Conservation (phyloP, 2,797 vertebrate genomes). For the Vultur gryphus region DNA sequence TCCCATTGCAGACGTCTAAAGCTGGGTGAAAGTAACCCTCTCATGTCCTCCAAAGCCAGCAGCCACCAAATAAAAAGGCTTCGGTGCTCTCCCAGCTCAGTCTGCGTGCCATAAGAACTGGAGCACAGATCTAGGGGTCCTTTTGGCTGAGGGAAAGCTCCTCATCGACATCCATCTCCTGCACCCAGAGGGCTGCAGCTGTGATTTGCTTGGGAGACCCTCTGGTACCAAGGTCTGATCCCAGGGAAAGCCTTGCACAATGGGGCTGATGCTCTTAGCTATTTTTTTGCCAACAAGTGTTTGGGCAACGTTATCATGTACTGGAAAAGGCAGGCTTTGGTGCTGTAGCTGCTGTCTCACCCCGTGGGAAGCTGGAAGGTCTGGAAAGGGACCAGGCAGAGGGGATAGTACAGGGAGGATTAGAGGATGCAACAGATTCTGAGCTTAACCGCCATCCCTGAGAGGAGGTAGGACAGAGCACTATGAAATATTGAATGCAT, state of each 20-base stretch:
- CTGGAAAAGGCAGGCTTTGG: not conserved
- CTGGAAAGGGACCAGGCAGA: not conserved
- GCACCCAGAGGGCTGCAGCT: not conserved
- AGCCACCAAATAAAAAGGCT: not conserved
- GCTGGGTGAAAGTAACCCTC: not conserved
- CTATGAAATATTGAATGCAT: not conserved
- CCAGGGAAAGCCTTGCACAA: not conserved
- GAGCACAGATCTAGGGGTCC: not conserved
- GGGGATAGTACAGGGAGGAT: not conserved
- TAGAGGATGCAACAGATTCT: not conserved
- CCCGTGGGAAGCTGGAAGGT: not conserved
- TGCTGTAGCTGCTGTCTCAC: not conserved
- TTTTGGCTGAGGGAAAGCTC: not conserved
- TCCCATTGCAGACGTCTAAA: not conserved
- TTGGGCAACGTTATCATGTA: not conserved
- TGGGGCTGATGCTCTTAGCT: rapidly evolving
- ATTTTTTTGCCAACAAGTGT: not conserved
- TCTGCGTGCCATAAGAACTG: not conserved
- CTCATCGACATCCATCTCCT: not conserved
- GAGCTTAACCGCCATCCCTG: not conserved
- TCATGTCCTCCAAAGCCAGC: not conserved
- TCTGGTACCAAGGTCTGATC: not conserved
- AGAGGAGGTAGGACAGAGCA: not conserved
- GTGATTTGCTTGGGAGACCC: not conserved
- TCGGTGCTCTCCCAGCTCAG: not conserved